A percentile compares a stretch with the other conserved stretches of the same genome.
phyloP scores from a whole-genome alignment of 2,888 invertebrate species.

The Drosophila kanekoi region DNA sequence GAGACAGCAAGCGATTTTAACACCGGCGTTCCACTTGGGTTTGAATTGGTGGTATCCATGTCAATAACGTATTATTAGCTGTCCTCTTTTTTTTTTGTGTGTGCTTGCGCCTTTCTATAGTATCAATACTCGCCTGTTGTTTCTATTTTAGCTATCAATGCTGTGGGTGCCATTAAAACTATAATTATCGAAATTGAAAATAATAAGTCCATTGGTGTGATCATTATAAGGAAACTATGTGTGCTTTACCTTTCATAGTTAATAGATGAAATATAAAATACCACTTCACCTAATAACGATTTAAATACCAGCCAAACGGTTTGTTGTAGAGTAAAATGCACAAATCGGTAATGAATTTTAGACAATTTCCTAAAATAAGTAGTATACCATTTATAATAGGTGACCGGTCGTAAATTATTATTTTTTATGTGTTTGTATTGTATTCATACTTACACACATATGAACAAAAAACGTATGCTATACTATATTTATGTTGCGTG shows the following conservation, averaged over 20 bases:
- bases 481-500: neutral
- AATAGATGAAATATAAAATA: slow-evolving; percentile 6
- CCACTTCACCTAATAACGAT: slow-evolving; percentile 8
- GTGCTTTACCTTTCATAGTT: slow-evolving; percentile 10
- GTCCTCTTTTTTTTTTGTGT: neutral
- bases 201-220: slow-evolving; percentile 35
- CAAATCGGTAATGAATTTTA: slow-evolving; percentile 11
- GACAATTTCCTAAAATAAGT: slow-evolving; percentile 6
- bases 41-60: slow-evolving; percentile 51
- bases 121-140: slow-evolving; percentile 4
- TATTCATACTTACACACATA: slow-evolving; percentile 3
- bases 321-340: neutral
- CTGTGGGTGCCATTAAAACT: slow-evolving; percentile 33
- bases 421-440: neutral
- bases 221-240: neutral
- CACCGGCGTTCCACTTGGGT: slow-evolving; percentile 24
- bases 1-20: slow-evolving; percentile 27
- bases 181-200: slow-evolving; percentile 22
- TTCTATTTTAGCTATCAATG: slow-evolving; percentile 18
- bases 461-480: neutral
- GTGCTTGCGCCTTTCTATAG: slow-evolving; percentile 7
- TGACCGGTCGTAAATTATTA: neutral
- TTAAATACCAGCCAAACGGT: neutral
- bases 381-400: neutral
- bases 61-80: slow-evolving; percentile 30